Percentiles rank a stretch among this genome's conserved stretches.
Conservation (phyloP, 2,888 invertebrate genomes). For the Odontocolon sp. region DNA sequence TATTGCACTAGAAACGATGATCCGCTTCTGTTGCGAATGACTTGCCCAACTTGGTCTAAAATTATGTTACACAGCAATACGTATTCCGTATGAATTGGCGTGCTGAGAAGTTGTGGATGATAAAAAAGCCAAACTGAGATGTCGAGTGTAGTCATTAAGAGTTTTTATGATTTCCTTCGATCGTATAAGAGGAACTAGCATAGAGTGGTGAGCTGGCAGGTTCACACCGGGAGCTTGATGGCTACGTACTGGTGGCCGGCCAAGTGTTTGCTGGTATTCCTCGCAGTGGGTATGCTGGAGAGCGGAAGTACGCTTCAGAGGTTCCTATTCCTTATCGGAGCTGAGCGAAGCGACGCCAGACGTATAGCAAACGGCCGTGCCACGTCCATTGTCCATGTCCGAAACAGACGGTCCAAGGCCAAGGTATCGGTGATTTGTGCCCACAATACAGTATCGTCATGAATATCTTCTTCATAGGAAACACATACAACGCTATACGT, state of each 20-base stretch:
- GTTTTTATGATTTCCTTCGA: conserved; percentile 56
- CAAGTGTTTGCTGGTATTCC: conserved; percentile 17
- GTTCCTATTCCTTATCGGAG: conserved; percentile 76
- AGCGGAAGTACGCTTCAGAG: conserved; percentile 77
- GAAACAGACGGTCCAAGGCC: conserved; percentile 73
- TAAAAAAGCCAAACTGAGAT: conserved; percentile 44
- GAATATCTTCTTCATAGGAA: too few relatives aligned
- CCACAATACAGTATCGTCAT: too few relatives aligned
- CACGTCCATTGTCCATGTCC: conserved; percentile 74
- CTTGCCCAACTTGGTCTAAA: conserved; percentile 8
- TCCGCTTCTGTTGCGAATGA: conserved; percentile 22
- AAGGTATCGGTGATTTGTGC: conserved; percentile 64
- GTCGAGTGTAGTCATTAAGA: conserved; percentile 46
- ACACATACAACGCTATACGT: not conserved
- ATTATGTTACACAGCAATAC: not conserved
- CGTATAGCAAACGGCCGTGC: conserved; percentile 62
- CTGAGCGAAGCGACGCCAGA: conserved; percentile 60
- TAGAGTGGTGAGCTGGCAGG: conserved; percentile 26
- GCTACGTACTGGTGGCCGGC: conserved; percentile 6
- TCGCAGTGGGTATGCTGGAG: conserved; percentile 19
- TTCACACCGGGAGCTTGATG: conserved; percentile 42
- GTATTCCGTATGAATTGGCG: not conserved
- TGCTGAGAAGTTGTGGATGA: conserved; percentile 7
- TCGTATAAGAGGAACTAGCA: conserved; percentile 12
- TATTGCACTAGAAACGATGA: conserved; percentile 26